Percentiles rank a stretch among this genome's conserved stretches.
Evolutionary conservation across 2,113 vertebrate genomes (phyloP).

Genomic region (Fukomys damarensis): DNA sequence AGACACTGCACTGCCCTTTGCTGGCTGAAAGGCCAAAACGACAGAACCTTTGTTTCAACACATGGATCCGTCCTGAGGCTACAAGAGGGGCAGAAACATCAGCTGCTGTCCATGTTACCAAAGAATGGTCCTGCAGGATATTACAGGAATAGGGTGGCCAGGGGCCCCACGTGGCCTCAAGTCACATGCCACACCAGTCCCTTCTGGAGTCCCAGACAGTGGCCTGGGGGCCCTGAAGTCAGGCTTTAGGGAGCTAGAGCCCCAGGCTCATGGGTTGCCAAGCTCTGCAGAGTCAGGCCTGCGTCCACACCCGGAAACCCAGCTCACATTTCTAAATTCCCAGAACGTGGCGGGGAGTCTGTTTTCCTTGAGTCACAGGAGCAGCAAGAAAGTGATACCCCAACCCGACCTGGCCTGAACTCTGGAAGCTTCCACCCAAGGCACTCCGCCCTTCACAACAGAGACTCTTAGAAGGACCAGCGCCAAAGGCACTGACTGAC

Average conservation of each 20-base stretch:
- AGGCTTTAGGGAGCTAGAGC: background rate
- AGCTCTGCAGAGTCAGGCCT: background rate
- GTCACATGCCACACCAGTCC: background rate
- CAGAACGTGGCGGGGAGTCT: background rate
- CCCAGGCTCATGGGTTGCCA: background rate
- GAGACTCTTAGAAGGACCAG: background rate
- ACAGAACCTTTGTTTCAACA: background rate
- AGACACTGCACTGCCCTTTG: background rate
- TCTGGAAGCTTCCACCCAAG: background rate
- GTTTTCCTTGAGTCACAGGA: background rate
- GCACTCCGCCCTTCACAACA: accelerated
- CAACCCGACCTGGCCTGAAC: background rate
- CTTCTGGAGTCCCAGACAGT: background rate
- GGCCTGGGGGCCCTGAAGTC: background rate
- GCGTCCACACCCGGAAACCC: background rate
- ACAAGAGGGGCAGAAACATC: background rate
- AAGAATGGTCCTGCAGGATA: background rate
- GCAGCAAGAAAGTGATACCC: background rate
- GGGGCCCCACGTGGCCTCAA: accelerated
- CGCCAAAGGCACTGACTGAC: background rate
- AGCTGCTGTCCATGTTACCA: background rate
- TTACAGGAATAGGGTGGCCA: background rate
- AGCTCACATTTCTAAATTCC: background rate
- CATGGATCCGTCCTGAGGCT: accelerated
- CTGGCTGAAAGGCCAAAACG: background rate